phyloP scores from a whole-genome alignment of 1,140 invertebrate species.

The Achatina immaculata region DNA sequence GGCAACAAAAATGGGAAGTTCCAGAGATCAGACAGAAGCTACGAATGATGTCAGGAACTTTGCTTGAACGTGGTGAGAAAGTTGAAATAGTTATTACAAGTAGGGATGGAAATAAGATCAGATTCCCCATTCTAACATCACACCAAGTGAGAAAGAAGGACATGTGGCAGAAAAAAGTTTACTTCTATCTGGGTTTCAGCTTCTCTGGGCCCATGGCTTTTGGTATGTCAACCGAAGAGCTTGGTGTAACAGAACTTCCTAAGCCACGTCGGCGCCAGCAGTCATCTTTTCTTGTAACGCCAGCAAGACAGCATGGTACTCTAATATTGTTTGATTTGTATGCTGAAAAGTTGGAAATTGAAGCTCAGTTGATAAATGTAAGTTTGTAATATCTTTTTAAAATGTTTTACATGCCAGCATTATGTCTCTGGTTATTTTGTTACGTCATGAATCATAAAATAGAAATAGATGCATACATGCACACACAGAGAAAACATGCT shows the following conservation, averaged over 20 bases:
- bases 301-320: neutral
- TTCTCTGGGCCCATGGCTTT: constrained; percentile 50
- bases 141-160: constrained; percentile 9
- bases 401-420: too few species aligned
- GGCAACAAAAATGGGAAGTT: neutral
- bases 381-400: neutral
- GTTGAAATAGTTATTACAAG: neutral
- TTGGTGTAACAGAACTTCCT: neutral
- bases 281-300: neutral
- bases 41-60: neutral
- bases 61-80: constrained; percentile 2
- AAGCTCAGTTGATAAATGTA: too few species aligned
- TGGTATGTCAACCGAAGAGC: constrained; percentile 36
- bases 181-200: constrained; percentile 48
- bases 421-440: too few species aligned
- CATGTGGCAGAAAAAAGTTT: constrained; percentile 26
- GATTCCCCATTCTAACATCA: constrained; percentile 12
- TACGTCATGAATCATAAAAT: too few species aligned
- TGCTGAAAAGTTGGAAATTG: too few species aligned
- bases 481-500: too few species aligned
- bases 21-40: constrained; percentile 21
- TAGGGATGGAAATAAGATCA: constrained; percentile 8
- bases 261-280: neutral
- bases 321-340: too few species aligned
- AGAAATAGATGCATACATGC: too few species aligned